Evolutionary conservation across 1,140 invertebrate genomes (phyloP).

Genomic region (Augochlora pura): DNA sequence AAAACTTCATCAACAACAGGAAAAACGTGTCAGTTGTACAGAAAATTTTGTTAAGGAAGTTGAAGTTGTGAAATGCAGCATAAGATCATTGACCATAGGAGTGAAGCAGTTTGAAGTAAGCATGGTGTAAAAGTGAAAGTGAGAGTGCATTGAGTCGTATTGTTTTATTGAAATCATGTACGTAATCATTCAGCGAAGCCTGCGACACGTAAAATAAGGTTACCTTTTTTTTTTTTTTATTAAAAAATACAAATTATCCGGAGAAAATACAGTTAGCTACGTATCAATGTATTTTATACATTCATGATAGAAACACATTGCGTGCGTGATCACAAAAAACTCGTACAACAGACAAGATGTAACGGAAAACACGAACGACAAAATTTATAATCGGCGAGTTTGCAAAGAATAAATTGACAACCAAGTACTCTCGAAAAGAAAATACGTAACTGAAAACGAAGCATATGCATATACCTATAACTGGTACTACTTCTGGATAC

Average conservation of each 20-base stretch:
- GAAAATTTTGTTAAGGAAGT: slow-evolving; percentile 12
- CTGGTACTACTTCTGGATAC: background rate
- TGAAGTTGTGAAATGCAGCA: slow-evolving; percentile 23
- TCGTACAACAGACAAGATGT: background rate
- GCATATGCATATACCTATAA: background rate
- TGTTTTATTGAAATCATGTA: background rate
- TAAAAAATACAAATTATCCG: background rate
- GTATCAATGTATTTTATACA: background rate
- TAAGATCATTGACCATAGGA: slow-evolving; percentile 25
- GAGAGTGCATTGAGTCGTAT: background rate
- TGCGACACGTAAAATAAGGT: background rate
- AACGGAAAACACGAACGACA: background rate
- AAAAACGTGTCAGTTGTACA: slow-evolving; percentile 19
- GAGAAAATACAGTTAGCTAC: background rate
- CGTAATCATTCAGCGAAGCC: background rate
- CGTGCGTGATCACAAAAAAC: background rate
- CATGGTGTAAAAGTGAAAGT: slow-evolving; percentile 26
- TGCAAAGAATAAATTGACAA: background rate
- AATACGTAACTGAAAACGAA: background rate
- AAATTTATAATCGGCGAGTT: background rate
- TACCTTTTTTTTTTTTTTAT: background rate
- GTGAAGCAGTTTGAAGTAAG: slow-evolving; percentile 14
- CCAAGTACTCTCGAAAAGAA: background rate
- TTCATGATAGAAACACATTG: background rate
- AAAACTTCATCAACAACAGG: background rate